Conservation (phyloP, 2,797 vertebrate genomes). For the Ambastaia sidthimunki region DNA sequence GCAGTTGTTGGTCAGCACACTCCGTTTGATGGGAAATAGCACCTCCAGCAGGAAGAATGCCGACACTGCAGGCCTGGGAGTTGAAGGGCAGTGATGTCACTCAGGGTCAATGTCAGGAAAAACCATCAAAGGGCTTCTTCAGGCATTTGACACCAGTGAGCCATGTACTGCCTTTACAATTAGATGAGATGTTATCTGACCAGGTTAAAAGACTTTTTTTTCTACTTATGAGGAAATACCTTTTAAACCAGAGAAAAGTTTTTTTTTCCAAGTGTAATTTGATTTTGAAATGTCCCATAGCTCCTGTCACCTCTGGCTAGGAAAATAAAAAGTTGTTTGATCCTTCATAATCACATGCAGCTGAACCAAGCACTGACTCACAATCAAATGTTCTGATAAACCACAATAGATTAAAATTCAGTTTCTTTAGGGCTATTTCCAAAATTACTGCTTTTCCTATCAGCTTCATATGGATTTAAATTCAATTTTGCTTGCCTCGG, state of each 20-base stretch:
- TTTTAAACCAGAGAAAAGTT: conserved; percentile 3
- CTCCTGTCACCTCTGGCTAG: not conserved
- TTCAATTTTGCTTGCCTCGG: conserved; percentile 25
- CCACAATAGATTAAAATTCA: conserved; percentile 17
- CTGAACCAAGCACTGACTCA: conserved; percentile 15
- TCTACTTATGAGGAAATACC: conserved; percentile 3
- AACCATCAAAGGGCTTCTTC: conserved; percentile 31
- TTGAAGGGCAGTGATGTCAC: conserved; percentile 30
- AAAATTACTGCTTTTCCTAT: conserved; percentile 37
- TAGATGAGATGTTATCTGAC: conserved; percentile 14
- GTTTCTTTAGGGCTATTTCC: conserved; percentile 10
- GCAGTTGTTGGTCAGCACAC: conserved; percentile 14
- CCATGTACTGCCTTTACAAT: conserved; percentile 6
- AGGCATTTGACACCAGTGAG: not conserved
- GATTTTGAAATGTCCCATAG: conserved; percentile 15
- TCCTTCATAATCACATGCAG: not conserved
- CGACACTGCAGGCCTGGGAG: not conserved
- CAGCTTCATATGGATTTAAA: conserved; percentile 45
- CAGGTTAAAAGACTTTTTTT: not conserved
- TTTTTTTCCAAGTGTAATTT: not conserved
- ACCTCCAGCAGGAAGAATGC: not conserved
- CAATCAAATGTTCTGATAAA: not conserved
- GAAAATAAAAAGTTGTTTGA: not conserved
- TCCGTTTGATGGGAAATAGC: conserved; percentile 27
- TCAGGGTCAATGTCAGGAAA: conserved; percentile 34